Base-by-base conservation (phyloP, 37 sponge, comb jelly and placozoan genomes). In the Oscarella lobularis region DNA sequence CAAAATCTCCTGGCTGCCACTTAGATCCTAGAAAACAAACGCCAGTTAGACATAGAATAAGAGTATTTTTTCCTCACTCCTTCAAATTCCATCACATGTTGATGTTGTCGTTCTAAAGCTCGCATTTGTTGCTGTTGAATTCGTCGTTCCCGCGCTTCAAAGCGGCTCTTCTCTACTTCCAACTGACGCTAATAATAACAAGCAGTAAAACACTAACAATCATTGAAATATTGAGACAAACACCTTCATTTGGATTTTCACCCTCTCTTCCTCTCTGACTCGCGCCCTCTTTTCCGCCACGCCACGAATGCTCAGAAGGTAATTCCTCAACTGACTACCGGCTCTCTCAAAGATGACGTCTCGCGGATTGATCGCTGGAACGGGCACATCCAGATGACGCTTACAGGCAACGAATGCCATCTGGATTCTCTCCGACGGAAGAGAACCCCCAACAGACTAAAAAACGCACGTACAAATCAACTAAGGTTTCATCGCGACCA, bases 251-350 rank as follows among this genome's bases (percentile, higher is more conserved):
- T n/a, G n/a, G n/a, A n/a, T n/a, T n/a, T n/a, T n/a, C n/a, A n/a
- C n/a, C n/a, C n/a, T 70, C 73, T 70, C 37, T 70, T 9, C 35
- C n/a, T 70, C 32, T 70, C 27, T 29, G 37, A 9, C 9, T 70
- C 20, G n/a, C 27, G 73, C 73, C 14, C 14, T n/a, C 27, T 70
- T 70, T 70, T 29, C 20, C 60, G 60, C 60, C 20, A 48, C 60
- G n/a, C n/a, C n/a, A n/a, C n/a, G n/a, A n/a, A n/a, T n/a, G n/a
- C 76, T 69, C 32, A 76, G 72, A 3, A 88, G 73, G 72, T 75
- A 81, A 6, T 69, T 40, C n/a, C 33, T 37, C n/a, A 88, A 60
- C 70, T 34, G 71, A 39, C 37, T 38, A 54, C 84, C 86, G 20
- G 81, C 87, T 0, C 40, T 36, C 14, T 81, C 81, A 0, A 41